Evolutionary conservation across 2,797 vertebrate species (phyloP).

Genomic region (Sylvia borin): DNA sequence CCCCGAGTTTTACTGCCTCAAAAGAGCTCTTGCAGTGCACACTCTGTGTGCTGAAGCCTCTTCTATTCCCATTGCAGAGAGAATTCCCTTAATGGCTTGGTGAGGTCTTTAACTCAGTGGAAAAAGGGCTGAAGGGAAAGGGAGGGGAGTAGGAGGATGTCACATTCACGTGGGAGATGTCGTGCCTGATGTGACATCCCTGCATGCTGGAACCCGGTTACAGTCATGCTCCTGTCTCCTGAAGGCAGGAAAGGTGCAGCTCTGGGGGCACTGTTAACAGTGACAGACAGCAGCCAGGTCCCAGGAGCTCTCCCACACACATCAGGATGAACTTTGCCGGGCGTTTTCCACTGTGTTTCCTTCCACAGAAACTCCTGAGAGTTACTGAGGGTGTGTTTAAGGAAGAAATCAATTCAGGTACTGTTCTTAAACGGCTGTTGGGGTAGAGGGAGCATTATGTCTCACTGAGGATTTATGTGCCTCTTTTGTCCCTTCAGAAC

Average conservation of each 20-base stretch:
- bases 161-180: background rate
- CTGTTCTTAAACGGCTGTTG: background rate
- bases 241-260: background rate
- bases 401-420: background rate
- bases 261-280: background rate
- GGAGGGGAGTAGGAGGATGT: background rate
- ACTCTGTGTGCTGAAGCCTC: background rate
- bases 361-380: background rate
- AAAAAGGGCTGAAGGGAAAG: background rate
- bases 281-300: background rate
- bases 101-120: background rate
- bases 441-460: background rate
- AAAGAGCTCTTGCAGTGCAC: background rate
- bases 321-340: background rate
- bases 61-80: background rate
- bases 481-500: background rate
- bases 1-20: background rate
- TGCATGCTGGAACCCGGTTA: background rate
- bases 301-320: slow-evolving; percentile 36
- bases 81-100: background rate
- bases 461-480: background rate
- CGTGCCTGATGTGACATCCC: background rate
- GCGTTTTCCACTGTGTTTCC: background rate
- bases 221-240: background rate
- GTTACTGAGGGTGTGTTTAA: background rate